phyloP scores from a whole-genome alignment of 1,140 invertebrate species.

The Lucilia cuprina region DNA sequence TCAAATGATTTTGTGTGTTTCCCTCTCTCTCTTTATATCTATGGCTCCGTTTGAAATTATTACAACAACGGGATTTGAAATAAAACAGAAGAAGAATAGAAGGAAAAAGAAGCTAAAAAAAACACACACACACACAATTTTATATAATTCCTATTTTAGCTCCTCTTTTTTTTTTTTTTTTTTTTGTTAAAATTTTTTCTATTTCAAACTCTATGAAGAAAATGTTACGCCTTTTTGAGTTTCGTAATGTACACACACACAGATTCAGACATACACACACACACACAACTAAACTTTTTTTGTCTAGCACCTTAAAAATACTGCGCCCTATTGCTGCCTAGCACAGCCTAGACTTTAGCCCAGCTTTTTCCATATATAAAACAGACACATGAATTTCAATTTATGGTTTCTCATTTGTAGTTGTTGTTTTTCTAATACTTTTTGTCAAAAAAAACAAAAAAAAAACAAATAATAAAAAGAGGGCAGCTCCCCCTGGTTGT shows the following conservation, averaged over 20 bases:
- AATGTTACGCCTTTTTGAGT: constrained; percentile 31
- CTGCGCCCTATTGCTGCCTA: neutral
- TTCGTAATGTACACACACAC: constrained; percentile 8
- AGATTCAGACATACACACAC: neutral
- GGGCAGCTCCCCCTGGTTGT: constrained; percentile 4
- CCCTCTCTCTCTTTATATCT: neutral
- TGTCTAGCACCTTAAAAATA: neutral
- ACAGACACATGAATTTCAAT: neutral
- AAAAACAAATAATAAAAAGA: neutral
- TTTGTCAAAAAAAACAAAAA: neutral
- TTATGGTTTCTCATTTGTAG: neutral
- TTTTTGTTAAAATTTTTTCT: neutral
- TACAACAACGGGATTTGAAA: constrained; percentile 16
- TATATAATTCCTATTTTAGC: neutral
- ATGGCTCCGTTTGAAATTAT: neutral
- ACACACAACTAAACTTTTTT: neutral
- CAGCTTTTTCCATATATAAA: neutral
- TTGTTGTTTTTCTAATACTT: constrained; percentile 10
- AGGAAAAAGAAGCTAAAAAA: neutral
- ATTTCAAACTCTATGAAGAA: neutral
- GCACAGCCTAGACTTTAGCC: neutral
- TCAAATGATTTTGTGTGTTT: neutral
- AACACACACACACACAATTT: neutral
- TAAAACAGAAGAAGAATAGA: neutral
- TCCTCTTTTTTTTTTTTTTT: neutral